Evolutionary conservation across 2,888 invertebrate species (phyloP).

Genomic region (Leptinotarsa tumamoca): DNA sequence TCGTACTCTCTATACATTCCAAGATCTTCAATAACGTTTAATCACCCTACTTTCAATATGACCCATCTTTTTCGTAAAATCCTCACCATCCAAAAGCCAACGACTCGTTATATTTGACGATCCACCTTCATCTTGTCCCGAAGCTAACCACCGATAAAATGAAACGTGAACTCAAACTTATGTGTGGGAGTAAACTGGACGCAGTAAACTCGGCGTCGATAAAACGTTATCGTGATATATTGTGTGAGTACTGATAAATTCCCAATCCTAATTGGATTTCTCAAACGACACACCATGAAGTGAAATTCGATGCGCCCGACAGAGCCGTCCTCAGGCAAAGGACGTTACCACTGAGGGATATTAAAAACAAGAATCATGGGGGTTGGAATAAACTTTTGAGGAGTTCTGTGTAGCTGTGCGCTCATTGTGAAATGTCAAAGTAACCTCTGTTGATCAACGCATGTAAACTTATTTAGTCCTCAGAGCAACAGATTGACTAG

Average conservation of each 20-base stretch:
- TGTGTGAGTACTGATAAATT: conserved; percentile 25
- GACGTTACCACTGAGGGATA: no score
- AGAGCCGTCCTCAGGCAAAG: neutral
- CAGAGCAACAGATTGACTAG: no score
- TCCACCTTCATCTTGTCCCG: neutral
- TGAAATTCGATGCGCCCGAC: neutral
- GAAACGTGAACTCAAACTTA: conserved; percentile 4
- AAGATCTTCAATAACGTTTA: no score
- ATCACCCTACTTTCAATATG: neutral
- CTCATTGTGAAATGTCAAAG: no score
- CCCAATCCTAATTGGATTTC: conserved; percentile 47
- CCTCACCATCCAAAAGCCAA: neutral
- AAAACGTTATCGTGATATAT: conserved; percentile 45
- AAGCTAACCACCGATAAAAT: conserved; percentile 6
- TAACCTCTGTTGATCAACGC: no score
- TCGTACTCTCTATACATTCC: no score
- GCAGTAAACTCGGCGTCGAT: conserved; percentile 1
- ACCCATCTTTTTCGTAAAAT: neutral
- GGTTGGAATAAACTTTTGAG: no score
- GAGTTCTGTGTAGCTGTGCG: no score
- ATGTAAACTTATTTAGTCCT: no score
- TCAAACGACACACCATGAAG: conserved; percentile 37
- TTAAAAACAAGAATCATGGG: no score
- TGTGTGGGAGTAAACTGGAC: conserved; percentile 14
- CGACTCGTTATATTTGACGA: neutral